Evolutionary conservation across 2,888 invertebrate species (phyloP).

Genomic region (Mesorhabditis belari): DNA sequence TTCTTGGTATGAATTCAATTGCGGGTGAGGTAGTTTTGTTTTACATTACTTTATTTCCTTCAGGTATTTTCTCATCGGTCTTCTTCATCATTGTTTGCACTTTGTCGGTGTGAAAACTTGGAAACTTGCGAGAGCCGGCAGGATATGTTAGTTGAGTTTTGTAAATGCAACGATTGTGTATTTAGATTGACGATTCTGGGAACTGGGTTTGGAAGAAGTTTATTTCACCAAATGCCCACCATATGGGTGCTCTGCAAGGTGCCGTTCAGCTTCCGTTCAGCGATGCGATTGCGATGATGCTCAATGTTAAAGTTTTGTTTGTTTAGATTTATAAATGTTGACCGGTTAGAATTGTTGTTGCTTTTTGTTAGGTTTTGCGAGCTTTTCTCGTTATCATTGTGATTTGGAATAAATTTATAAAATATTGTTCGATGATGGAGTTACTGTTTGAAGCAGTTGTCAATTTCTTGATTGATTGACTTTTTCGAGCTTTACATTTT

Average conservation of each 20-base stretch:
- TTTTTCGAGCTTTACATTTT: too few species aligned
- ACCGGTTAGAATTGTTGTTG: too few species aligned
- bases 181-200: slow-evolving; percentile 74
- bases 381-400: too few species aligned
- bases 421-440: too few species aligned
- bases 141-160: slow-evolving; percentile 13
- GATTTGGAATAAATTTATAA: too few species aligned
- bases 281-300: too few species aligned
- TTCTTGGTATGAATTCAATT: slow-evolving; percentile 43
- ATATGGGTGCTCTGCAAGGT: slow-evolving; percentile 29
- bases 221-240: slow-evolving; percentile 36
- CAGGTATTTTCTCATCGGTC: slow-evolving; percentile 68
- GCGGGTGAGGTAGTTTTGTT: slow-evolving; percentile 25
- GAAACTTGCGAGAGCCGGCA: slow-evolving; percentile 48
- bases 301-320: too few species aligned
- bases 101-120: slow-evolving; percentile 70
- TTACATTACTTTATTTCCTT: background rate
- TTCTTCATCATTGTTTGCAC: slow-evolving; percentile 72
- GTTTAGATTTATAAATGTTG: too few species aligned
- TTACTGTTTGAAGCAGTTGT: too few species aligned
- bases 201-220: slow-evolving; percentile 77
- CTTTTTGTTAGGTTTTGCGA: too few species aligned
- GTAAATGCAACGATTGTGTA: slow-evolving; percentile 1
- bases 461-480: too few species aligned
- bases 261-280: slow-evolving; percentile 35